Conservation (phyloP, 1,140 invertebrate species). For the Heliconius hermathena region DNA sequence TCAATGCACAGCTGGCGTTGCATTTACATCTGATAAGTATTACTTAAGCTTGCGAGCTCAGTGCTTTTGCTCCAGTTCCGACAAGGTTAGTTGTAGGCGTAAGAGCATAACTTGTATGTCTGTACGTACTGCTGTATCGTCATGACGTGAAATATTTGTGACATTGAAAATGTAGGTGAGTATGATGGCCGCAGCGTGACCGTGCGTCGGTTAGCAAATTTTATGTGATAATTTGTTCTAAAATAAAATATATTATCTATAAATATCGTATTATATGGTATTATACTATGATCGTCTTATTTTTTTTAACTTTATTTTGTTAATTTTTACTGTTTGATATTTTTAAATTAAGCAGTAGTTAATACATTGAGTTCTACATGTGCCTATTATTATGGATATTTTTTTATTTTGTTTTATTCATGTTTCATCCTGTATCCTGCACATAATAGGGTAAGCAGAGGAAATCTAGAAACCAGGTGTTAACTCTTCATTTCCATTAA, state of each 20-base stretch:
- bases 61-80: conserved; percentile 53
- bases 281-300: neutral
- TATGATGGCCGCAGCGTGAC: conserved; percentile 30
- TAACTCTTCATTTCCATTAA: too few species aligned
- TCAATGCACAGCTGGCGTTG: neutral
- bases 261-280: neutral
- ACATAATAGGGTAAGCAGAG: too few species aligned
- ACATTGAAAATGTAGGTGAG: conserved; percentile 52
- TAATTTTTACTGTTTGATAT: neutral
- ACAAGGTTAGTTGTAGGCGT: conserved; percentile 56
- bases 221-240: conserved; percentile 20
- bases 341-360: neutral
- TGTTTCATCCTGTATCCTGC: too few species aligned
- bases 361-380: too few species aligned
- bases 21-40: conserved; percentile 16
- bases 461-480: too few species aligned
- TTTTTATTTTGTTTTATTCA: too few species aligned
- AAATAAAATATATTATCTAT: neutral
- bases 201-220: conserved; percentile 31
- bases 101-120: conserved; percentile 14
- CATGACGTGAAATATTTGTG: conserved; percentile 46
- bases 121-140: conserved; percentile 25
- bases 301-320: neutral
- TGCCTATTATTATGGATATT: too few species aligned
- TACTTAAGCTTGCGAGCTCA: conserved; percentile 23